Conservation (phyloP, 2,797 vertebrate species). For the Malacoctenus gilli region DNA sequence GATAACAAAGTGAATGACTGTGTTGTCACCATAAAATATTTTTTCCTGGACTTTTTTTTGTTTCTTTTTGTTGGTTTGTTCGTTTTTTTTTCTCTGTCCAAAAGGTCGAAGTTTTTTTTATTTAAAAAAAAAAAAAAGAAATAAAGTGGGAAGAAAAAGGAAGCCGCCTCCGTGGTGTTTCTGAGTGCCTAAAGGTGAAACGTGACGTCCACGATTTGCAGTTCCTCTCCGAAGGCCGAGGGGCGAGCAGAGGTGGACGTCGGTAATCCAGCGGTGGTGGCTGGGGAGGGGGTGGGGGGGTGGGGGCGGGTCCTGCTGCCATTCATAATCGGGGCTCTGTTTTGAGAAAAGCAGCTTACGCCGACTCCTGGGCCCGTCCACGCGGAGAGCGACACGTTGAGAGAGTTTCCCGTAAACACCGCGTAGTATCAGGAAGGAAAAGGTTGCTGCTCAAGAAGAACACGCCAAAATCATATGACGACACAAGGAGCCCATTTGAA, state of each 20-base stretch:
- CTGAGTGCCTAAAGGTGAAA: neutral
- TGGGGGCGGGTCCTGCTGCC: neutral
- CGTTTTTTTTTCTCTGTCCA: conserved; percentile 64
- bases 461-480: no score
- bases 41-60: conserved; percentile 17
- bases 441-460: no score
- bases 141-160: conserved; percentile 72
- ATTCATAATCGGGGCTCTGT: neutral
- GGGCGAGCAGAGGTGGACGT: no score
- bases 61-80: conserved; percentile 48
- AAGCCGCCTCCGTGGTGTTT: conserved; percentile 42
- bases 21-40: conserved; percentile 39
- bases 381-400: no score
- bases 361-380: no score
- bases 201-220: no score
- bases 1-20: conserved; percentile 43
- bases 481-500: no score
- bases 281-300: neutral
- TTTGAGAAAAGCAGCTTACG: no score
- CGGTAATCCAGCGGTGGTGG: neutral
- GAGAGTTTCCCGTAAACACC: no score
- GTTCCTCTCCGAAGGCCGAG: no score
- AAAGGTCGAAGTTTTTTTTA: conserved; percentile 77
- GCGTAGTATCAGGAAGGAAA: no score
- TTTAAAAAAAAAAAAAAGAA: conserved; percentile 80